A percentile compares a stretch with the other conserved stretches of the same genome.
Conservation (phyloP, 1,140 invertebrate species). For the Atta colombica region DNA sequence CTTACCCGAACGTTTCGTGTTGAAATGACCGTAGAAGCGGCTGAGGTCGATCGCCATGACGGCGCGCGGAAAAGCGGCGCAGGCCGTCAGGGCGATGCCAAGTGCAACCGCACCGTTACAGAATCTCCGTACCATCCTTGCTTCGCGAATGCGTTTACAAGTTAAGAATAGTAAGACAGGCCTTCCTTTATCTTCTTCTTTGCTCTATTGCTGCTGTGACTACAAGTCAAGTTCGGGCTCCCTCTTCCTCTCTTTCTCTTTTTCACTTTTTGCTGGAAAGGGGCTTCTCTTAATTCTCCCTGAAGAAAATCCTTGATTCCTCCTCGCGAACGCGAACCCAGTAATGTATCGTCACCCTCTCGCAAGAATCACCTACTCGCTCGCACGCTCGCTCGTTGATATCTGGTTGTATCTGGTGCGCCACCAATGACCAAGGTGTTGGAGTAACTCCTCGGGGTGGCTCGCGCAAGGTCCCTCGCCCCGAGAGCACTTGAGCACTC, state of each 20-base stretch:
- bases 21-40: slow-evolving; percentile 89
- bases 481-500: slow-evolving; percentile 49
- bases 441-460: slow-evolving; percentile 36
- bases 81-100: slow-evolving; percentile 82
- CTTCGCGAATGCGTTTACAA: background rate
- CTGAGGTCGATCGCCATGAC: slow-evolving; percentile 90
- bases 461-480: slow-evolving; percentile 61
- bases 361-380: slow-evolving; percentile 31
- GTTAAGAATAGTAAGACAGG: background rate
- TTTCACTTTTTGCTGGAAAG: background rate
- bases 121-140: slow-evolving; percentile 74
- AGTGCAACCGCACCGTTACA: slow-evolving; percentile 77
- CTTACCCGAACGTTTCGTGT: slow-evolving; percentile 90
- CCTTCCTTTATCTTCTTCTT: background rate
- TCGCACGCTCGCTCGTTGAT: slow-evolving; percentile 3
- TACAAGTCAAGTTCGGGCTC: background rate
- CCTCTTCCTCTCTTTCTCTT: background rate
- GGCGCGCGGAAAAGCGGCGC: slow-evolving; percentile 87
- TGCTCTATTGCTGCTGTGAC: background rate
- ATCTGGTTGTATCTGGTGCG: slow-evolving; percentile 9
- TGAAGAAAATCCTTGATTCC: background rate
- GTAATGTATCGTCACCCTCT: slow-evolving; percentile 1
- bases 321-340: slow-evolving; percentile 12
- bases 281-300: background rate
- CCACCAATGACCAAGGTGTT: slow-evolving; percentile 47